Evolutionary conservation across 2,888 invertebrate genomes (phyloP), one percentile per base, ranked within the genome.

Genomic region (Rhingia campestris): DNA sequence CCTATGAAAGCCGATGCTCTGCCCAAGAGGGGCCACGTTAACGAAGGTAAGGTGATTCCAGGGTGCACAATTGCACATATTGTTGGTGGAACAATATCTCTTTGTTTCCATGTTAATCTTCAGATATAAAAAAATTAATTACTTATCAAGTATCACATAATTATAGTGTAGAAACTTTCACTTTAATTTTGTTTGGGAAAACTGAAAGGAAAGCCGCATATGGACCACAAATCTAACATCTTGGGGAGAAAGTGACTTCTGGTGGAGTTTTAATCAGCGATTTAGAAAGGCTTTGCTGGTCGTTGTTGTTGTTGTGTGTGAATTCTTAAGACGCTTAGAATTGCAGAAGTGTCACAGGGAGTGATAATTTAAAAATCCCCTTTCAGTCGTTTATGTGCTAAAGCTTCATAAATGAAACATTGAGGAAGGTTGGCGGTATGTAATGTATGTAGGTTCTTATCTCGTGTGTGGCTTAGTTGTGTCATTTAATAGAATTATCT

Each of bases 21-120:
- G 89, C 94, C 95, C 45, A 94, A 93, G 90, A 92, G 93, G 87
- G 95, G 95, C 85, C 93, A 94, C 89, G 95, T 95, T 64, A 95
- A 93, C 89, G 94, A 94, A 92, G 93, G 93, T 93, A 89, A 89
- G 91, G 14, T 37, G 33, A 45, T 22, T 22, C 22, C 22, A 22
- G 22, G 22, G 22, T 22, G 22, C 22, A 22, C 22, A 22, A 22
- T 22, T 22, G 22, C 22, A 22, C 22, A 22, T 22, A 22, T 22
- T 2, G 22, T 22, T 22, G 22, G 22, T 22, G 22, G 22, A 2
- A 22, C 22, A 22, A 22, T 49, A 22, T 63, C 37, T 56, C 73
- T 73, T 73, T 76, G 64, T 47, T 53, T 64, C 67, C n/a, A 14
- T 56, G 9, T 14, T 41, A 12, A 12, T 41, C 5, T n/a, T 33